A percentile compares a stretch with the other conserved stretches of the same genome.
phyloP scores from a whole-genome alignment of 2,113 vertebrate genomes.

The Carassius gibelio region DNA sequence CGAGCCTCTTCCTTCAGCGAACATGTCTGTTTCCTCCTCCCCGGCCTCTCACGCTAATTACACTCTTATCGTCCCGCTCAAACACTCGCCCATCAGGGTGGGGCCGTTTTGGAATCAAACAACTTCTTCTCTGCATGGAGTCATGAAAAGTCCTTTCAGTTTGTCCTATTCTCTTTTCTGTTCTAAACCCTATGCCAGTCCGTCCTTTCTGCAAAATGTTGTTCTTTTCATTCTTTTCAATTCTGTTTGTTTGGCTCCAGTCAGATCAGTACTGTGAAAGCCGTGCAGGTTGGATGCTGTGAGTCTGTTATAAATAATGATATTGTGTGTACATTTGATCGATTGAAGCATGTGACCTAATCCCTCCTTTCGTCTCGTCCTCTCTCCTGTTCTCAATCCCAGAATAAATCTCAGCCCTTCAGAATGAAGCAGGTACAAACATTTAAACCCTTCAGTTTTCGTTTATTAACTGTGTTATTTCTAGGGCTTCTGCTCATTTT shows the following conservation, averaged over 20 bases:
- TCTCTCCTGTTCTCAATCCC: conserved; percentile 65
- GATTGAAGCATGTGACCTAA: conserved; percentile 63
- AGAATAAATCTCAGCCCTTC: conserved; percentile 81
- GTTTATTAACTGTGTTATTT: conserved; percentile 9
- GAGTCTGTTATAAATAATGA: not conserved
- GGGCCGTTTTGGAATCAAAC: conserved; percentile 61
- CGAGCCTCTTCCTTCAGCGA: conserved; percentile 25
- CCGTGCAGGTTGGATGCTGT: conserved; percentile 39
- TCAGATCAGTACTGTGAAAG: conserved; percentile 41
- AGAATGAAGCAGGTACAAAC: conserved; percentile 86
- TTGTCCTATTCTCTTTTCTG: conserved; percentile 46
- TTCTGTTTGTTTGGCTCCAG: conserved; percentile 14
- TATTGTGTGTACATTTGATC: conserved; percentile 47
- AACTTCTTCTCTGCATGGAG: conserved; percentile 56
- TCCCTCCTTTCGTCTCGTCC: conserved; percentile 57
- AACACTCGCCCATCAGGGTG: conserved; percentile 61
- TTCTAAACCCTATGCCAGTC: conserved; percentile 35
- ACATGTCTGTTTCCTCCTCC: conserved; percentile 51
- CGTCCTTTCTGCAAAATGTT: not conserved
- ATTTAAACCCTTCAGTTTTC: conserved; percentile 54
- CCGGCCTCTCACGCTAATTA: conserved; percentile 69
- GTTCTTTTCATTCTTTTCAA: too few species aligned
- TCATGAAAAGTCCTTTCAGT: not conserved
- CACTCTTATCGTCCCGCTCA: conserved; percentile 71
- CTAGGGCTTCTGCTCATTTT: conserved; percentile 15